Base-by-base conservation (phyloP, 2,797 vertebrate species). In the Periophthalmus magnuspinnatus region DNA sequence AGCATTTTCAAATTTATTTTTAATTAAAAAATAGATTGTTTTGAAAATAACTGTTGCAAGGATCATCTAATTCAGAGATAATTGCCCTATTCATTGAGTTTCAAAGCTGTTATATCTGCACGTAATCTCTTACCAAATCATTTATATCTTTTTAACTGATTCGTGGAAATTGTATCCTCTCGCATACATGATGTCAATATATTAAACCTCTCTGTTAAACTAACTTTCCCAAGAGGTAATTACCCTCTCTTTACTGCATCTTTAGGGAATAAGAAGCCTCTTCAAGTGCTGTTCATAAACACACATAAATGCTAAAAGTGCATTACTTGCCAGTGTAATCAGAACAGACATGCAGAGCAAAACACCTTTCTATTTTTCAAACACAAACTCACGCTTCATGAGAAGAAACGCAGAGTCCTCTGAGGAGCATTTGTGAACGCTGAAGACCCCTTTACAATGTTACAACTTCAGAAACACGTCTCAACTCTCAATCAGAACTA, bases 401-500 rank as follows among this genome's bases (percentile, higher is more conserved):
- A 67, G 71, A 70, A 76, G 69, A 76, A 70, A 74, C 19, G 62
- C 70, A 52, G 0, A 56, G 38, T 68, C 73, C 65, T 75, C 77
- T 2, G 41, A 82, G 82, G 75, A 86, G 78, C 78, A 72, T 65
- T 81, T 66, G 77, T 71, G 76, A 72, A 76, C 77, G 66, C 71
- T 77, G 59, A 80, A 71, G 78, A 71, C 71, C 86, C 80, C 73
- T 78, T 85, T 72, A 61, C 75, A 64, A 72, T 71, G 70, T 67
- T 77, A 81, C 73, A 80, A 72, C 57, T 86, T 89, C 80, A 69
- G 76, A 82, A 88, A 81, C 86, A 76, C 2, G 4, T 80, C 71
- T 88, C 84, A 87, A 84, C 83, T 81, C 80, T 84, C 80, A 81
- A 84, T 88, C 81, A 81, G 78, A 76, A 69, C 72, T 58, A 55